These are phyloP conservation scores for Anthoscopus minutus DNA, from an alignment of 2,113 vertebrate species.

Conservation along the genomic window DNA sequence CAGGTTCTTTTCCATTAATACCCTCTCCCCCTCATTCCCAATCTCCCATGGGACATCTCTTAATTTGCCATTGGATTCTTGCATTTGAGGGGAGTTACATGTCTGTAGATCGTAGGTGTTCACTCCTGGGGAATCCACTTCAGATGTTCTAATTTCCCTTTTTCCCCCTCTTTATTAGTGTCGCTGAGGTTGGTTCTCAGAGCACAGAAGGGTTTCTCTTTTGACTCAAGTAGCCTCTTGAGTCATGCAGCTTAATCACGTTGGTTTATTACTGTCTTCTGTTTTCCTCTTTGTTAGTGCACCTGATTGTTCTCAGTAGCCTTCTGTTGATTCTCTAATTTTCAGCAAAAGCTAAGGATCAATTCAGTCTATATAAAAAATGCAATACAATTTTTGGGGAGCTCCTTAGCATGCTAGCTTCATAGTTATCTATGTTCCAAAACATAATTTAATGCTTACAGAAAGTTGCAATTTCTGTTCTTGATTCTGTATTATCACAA, in stretches of 20 bases:
- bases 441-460: not conserved
- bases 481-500: not conserved
- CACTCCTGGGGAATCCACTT: not conserved
- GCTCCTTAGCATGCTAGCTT: not conserved
- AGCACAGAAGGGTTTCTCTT: not conserved
- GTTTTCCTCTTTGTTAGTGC: not conserved
- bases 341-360: not conserved
- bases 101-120: not conserved
- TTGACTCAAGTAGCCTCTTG: not conserved
- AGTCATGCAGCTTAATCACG: not conserved
- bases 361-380: not conserved
- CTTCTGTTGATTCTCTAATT: not conserved
- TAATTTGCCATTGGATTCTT: not conserved
- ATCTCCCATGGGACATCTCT: not conserved
- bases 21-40: fast-evolving
- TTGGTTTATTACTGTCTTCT: not conserved
- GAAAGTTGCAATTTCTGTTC: not conserved
- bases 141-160: not conserved
- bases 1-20: not conserved
- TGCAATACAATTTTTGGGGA: not conserved
- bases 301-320: not conserved
- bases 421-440: not conserved
- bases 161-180: not conserved
- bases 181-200: not conserved
- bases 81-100: fast-evolving